phyloP scores from a whole-genome alignment of 2,888 invertebrate genomes.

The Eupithecia subumbrata region DNA sequence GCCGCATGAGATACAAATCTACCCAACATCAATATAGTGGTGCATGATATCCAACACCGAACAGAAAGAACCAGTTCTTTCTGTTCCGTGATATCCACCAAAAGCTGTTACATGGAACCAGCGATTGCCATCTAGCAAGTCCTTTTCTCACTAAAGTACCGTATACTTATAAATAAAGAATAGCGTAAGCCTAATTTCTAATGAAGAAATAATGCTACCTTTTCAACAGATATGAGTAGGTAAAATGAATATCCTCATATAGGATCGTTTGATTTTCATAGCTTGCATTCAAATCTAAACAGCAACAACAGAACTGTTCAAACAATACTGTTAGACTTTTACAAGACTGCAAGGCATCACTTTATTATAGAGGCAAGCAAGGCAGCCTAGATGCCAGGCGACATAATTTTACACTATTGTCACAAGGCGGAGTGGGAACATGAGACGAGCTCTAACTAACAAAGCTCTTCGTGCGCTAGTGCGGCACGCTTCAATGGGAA shows the following conservation, averaged over 20 bases:
- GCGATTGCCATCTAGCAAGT: background rate
- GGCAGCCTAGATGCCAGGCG: background rate
- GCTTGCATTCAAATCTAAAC: background rate
- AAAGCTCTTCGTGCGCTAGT: conserved; percentile 56
- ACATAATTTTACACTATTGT: conserved; percentile 9
- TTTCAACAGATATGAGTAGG: background rate
- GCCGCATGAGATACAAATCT: conserved; percentile 1
- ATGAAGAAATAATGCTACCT: background rate
- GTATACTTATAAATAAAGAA: background rate
- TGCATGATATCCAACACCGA: background rate
- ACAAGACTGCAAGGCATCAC: background rate
- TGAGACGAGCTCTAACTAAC: conserved; percentile 43
- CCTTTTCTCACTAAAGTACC: background rate
- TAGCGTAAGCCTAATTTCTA: background rate
- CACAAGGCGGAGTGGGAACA: conserved; percentile 9
- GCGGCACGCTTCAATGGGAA: conserved; percentile 64
- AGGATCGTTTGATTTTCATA: background rate
- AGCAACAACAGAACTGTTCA: background rate
- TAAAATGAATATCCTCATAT: background rate
- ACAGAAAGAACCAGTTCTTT: too few species aligned
- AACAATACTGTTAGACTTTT: background rate
- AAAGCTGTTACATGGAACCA: background rate
- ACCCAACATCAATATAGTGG: background rate
- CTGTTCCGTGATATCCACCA: background rate
- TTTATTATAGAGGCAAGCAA: background rate